Conservation (phyloP, 2,888 invertebrate genomes). For the Amphipyra tragopoginis region DNA sequence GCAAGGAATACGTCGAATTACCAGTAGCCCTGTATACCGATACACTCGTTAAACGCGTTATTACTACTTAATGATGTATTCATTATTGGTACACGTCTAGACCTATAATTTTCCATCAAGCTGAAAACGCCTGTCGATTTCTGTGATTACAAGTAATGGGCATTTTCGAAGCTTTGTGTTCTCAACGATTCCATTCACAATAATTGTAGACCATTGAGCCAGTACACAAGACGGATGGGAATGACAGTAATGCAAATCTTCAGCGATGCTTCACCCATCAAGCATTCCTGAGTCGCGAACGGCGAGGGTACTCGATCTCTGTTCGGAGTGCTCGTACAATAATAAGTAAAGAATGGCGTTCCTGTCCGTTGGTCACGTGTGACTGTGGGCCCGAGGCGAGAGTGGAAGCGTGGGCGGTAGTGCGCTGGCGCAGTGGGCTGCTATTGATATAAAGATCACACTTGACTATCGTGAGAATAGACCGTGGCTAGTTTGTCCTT, state of each 20-base stretch:
- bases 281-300: constrained; percentile 67
- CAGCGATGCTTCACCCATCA: constrained; percentile 70
- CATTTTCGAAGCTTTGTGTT: constrained; percentile 61
- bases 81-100: constrained; percentile 42
- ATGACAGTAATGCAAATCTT: constrained; percentile 80
- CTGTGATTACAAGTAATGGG: constrained; percentile 65
- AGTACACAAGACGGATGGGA: constrained; percentile 72
- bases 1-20: too few relatives aligned
- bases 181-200: constrained; percentile 66
- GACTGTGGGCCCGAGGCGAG: constrained; percentile 81
- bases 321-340: constrained; percentile 62
- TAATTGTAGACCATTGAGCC: constrained; percentile 73
- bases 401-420: constrained; percentile 85
- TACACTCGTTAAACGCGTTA: constrained; percentile 43
- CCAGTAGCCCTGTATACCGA: too few relatives aligned
- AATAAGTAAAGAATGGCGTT: constrained; percentile 76
- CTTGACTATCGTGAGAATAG: constrained; percentile 78
- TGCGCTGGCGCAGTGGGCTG: constrained; percentile 39
- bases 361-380: constrained; percentile 80
- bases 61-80: constrained; percentile 50
- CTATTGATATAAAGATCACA: constrained; percentile 66
- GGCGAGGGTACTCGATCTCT: constrained; percentile 72
- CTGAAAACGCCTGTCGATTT: constrained; percentile 52
- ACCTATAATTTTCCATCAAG: constrained; percentile 47
- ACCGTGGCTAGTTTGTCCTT: constrained; percentile 69